Base-by-base conservation (phyloP, 1,140 invertebrate genomes). In the Arion vulgaris region DNA sequence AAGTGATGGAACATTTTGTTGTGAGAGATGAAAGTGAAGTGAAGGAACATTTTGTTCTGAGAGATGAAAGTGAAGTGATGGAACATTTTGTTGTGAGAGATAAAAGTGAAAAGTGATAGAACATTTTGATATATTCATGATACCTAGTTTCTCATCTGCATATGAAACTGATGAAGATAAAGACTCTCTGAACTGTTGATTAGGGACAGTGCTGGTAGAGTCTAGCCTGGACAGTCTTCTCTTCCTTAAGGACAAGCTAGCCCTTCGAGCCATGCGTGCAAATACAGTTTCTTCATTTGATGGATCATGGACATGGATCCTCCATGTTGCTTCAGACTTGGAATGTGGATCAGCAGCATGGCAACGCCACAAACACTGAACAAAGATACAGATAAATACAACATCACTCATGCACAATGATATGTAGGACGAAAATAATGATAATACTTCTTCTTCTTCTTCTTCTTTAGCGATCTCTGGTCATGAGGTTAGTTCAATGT, bases 331-430 rank as follows among this genome's bases (percentile, higher is more conserved):
- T 57, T 87, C 81, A 26, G 89, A 91, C 23, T 89, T 88, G 49
- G 90, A 91, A 36, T 85, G 85, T 45, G 90, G 86, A 51, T 90
- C 88, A 26, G 91, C 89, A 38, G 98, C 97, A 93, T 98, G 97
- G 92, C 97, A 98, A 83, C 97, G 93, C 97, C 98, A 99, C 69
- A 98, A 93, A 86, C 97, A 97, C 92, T 99, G 97, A 90, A 98
- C 23, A 26, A 57, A 23, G 23, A 26, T 57, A 26, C 26, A 57
- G 51, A 19, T 11, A 19, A 49, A 49, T 11, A 49, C n/a, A n/a
- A n/a, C n/a, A n/a, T n/a, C n/a, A n/a, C n/a, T n/a, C n/a, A n/a
- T n/a, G n/a, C n/a, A n/a, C n/a, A n/a, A n/a, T n/a, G n/a, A n/a
- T n/a, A n/a, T n/a, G n/a, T n/a, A n/a, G n/a, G n/a, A n/a, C n/a